Evolutionary conservation across 2,888 invertebrate species (phyloP).

Genomic region (Phaedon cochleariae): DNA sequence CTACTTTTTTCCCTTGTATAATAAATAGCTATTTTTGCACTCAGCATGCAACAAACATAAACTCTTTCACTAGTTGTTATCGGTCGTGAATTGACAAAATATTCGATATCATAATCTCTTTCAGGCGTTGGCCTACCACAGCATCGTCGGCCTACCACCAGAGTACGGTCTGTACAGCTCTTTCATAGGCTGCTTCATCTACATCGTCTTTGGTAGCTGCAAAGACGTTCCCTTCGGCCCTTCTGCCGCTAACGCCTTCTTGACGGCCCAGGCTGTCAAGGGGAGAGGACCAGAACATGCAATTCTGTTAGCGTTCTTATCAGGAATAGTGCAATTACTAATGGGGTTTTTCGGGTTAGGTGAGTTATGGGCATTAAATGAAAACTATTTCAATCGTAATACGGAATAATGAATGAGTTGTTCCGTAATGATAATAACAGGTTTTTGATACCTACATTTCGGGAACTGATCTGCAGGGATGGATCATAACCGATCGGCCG

Average conservation of each 20-base stretch:
- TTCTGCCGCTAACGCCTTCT: conserved; percentile 88
- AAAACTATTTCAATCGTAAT: too few relatives aligned
- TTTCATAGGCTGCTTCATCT: conserved; percentile 91
- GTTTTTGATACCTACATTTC: too few relatives aligned
- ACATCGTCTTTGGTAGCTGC: conserved; percentile 89
- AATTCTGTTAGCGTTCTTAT: conserved; percentile 77
- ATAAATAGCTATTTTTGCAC: too few relatives aligned
- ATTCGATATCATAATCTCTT: too few relatives aligned
- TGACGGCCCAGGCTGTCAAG: conserved; percentile 81
- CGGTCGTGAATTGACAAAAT: too few relatives aligned
- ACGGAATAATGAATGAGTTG: too few relatives aligned
- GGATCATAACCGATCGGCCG: too few relatives aligned
- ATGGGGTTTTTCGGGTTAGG: conserved; percentile 87
- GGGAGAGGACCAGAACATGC: conserved; percentile 73
- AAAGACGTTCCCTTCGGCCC: conserved; percentile 94
- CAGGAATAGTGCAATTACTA: conserved; percentile 77
- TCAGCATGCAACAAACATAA: too few relatives aligned
- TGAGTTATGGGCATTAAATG: conserved; percentile 54
- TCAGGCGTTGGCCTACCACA: conserved; percentile 28
- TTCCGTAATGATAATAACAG: too few relatives aligned
- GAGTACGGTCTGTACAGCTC: conserved; percentile 92
- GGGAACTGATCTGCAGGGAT: too few relatives aligned
- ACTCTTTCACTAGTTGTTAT: too few relatives aligned
- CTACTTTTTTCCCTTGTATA: too few relatives aligned
- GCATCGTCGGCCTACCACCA: conserved; percentile 66